Evolutionary conservation across 2,113 vertebrate species (phyloP).

Genomic region (Pelmatolapia mariae): DNA sequence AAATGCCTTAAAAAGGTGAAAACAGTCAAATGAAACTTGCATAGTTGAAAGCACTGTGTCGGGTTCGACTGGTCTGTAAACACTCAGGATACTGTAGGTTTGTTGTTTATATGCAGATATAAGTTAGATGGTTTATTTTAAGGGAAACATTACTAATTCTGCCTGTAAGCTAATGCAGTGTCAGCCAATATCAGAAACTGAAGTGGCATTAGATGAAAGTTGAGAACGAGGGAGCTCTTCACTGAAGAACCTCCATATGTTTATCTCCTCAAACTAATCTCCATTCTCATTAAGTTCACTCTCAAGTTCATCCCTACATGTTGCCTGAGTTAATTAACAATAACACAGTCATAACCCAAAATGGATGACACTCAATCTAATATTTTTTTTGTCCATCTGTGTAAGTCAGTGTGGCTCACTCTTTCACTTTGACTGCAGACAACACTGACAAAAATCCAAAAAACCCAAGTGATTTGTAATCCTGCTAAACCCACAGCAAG

Average conservation of each 20-base stretch:
- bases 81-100: background rate
- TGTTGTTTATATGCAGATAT: background rate
- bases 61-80: background rate
- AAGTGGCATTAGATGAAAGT: background rate
- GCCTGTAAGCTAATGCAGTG: background rate
- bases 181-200: background rate
- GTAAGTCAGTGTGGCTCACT: background rate
- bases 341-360: background rate
- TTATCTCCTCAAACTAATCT: background rate
- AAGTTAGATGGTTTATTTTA: background rate
- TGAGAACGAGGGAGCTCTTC: background rate
- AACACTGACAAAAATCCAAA: background rate
- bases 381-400: background rate
- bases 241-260: background rate
- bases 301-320: background rate
- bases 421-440: background rate
- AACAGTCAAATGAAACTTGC: background rate
- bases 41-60: background rate
- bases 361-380: background rate
- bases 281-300: background rate
- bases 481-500: background rate
- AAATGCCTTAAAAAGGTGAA: background rate
- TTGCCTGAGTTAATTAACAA: background rate
- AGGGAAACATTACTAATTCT: background rate
- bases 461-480: background rate